Percentiles rank a stretch among this genome's conserved stretches.
Conservation (phyloP, 2,888 invertebrate species). For the Alloscopus bannaensis region DNA sequence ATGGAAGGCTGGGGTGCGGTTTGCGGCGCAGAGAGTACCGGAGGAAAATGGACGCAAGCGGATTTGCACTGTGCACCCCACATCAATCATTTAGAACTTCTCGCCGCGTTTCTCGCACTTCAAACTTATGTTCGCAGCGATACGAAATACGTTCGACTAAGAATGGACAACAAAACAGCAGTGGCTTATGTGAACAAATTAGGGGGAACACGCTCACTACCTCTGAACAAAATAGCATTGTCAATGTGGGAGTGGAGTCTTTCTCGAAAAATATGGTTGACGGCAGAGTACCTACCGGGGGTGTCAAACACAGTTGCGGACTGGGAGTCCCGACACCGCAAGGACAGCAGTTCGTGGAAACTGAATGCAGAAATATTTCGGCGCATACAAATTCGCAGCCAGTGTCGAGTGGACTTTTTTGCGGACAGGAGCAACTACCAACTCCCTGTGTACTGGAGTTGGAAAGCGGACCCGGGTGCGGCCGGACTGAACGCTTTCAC, state of each 20-base stretch:
- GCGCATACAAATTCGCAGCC: neutral
- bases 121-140: neutral
- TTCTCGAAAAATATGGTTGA: slow-evolving; percentile 14
- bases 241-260: slow-evolving; percentile 49
- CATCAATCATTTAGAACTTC: slow-evolving; percentile 17
- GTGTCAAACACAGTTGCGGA: slow-evolving; percentile 40
- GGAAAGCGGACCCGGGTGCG: slow-evolving; percentile 38
- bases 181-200: slow-evolving; percentile 49
- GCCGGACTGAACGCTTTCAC: slow-evolving; percentile 29
- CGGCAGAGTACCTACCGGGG: slow-evolving; percentile 49
- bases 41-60: slow-evolving; percentile 27
- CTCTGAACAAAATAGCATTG: slow-evolving; percentile 33
- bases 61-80: slow-evolving; percentile 22
- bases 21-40: slow-evolving; percentile 21
- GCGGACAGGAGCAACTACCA: slow-evolving; percentile 36
- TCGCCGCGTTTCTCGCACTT: neutral
- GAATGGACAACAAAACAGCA: neutral
- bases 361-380: neutral
- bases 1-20: slow-evolving; percentile 35
- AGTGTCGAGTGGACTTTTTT: slow-evolving; percentile 40
- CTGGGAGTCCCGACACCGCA: slow-evolving; percentile 12
- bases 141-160: neutral
- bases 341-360: slow-evolving; percentile 30
- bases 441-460: slow-evolving; percentile 42
- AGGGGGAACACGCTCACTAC: slow-evolving; percentile 38